Conservation (phyloP, 2,888 invertebrate species). For the Standfussiana lucernea region DNA sequence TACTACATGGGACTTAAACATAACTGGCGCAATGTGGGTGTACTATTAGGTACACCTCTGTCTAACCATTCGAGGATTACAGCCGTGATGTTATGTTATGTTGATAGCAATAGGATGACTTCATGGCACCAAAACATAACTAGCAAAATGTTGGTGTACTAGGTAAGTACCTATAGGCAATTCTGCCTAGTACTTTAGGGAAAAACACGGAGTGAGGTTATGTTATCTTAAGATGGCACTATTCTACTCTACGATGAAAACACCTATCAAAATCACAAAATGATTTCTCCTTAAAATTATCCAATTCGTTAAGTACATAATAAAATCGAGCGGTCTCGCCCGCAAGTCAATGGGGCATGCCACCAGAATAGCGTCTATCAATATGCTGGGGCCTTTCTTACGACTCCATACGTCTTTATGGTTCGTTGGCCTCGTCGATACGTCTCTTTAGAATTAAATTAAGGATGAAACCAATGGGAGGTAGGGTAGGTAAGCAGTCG, state of each 20-base stretch:
- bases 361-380: slow-evolving; percentile 82
- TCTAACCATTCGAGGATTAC: too few species aligned
- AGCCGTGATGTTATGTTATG: too few species aligned
- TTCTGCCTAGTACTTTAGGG: neutral
- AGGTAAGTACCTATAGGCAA: neutral
- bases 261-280: slow-evolving; percentile 61
- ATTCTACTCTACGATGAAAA: slow-evolving; percentile 12
- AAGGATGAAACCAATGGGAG: slow-evolving; percentile 85
- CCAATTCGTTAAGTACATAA: slow-evolving; percentile 71
- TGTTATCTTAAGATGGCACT: neutral
- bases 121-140: too few species aligned
- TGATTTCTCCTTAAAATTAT: slow-evolving; percentile 65
- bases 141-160: neutral
- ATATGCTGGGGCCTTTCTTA: slow-evolving; percentile 79
- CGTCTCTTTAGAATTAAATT: slow-evolving; percentile 88
- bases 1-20: too few species aligned
- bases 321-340: slow-evolving; percentile 75
- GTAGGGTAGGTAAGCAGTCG: slow-evolving; percentile 70
- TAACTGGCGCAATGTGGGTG: too few species aligned
- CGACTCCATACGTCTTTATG: slow-evolving; percentile 85
- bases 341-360: slow-evolving; percentile 81
- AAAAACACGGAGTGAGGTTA: neutral
- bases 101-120: neutral
- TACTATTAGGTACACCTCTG: too few species aligned
- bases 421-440: slow-evolving; percentile 81